Conservation (phyloP, 2,113 vertebrate genomes). For the Holacanthus passer region DNA sequence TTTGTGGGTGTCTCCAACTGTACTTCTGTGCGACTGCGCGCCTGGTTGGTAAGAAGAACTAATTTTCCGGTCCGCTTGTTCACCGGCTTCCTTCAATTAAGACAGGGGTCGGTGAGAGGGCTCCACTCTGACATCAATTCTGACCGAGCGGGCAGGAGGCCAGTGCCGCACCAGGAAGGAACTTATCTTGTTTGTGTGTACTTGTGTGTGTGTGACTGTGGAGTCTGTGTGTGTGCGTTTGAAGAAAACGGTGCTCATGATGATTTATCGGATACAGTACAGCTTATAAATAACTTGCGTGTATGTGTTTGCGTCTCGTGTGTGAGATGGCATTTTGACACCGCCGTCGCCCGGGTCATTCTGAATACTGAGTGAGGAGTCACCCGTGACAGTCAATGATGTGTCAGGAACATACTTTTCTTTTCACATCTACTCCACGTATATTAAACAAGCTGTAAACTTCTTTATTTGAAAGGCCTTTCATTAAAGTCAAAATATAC, state of each 20-base stretch:
- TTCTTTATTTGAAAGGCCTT: neutral
- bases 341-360: neutral
- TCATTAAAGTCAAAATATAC: constrained; percentile 1
- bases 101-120: constrained; percentile 60
- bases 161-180: constrained; percentile 2
- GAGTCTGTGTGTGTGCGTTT: neutral
- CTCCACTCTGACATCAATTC: constrained; percentile 66
- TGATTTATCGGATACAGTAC: constrained; percentile 7
- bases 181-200: constrained; percentile 47
- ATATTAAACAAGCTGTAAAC: neutral
- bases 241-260: neutral
- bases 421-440: neutral
- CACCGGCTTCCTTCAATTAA: constrained; percentile 77
- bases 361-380: neutral
- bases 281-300: neutral
- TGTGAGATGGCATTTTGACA: neutral
- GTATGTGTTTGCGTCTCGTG: neutral
- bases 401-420: neutral
- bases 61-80: constrained; percentile 77
- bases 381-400: too few relatives aligned
- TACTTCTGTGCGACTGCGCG: constrained; percentile 45
- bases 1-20: constrained; percentile 49
- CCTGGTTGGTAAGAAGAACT: constrained; percentile 63
- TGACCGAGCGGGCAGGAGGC: constrained; percentile 45
- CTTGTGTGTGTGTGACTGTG: neutral